Evolutionary conservation across 2,113 vertebrate species (phyloP).

Genomic region (Phylloscopus trochilus): DNA sequence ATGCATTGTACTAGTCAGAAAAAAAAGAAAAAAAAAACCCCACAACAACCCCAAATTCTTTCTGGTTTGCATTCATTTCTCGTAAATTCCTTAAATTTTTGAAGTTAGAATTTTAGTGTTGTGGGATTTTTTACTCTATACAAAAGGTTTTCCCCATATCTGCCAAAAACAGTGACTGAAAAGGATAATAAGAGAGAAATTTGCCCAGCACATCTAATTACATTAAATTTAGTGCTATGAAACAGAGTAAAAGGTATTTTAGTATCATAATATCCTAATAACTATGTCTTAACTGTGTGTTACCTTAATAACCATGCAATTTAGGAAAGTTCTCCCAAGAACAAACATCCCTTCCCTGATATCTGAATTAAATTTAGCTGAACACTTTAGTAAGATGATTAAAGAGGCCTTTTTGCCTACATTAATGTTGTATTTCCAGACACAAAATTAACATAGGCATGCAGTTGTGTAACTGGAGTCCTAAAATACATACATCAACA

Average conservation of each 20-base stretch:
- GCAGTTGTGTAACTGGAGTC: slow-evolving; percentile 33
- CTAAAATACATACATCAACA: slow-evolving; percentile 23
- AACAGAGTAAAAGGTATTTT: background rate
- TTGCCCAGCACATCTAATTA: background rate
- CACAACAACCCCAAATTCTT: background rate
- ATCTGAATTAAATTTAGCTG: background rate
- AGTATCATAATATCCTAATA: background rate
- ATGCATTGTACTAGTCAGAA: background rate
- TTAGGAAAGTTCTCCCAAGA: background rate
- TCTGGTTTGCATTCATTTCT: background rate
- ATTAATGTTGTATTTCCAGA: background rate
- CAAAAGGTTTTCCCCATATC: background rate
- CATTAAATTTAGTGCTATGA: background rate
- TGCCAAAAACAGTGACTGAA: background rate
- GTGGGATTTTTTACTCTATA: background rate
- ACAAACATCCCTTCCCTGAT: background rate
- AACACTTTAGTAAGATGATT: background rate
- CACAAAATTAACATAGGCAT: background rate
- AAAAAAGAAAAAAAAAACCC: background rate
- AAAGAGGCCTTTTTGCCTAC: background rate
- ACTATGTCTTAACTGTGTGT: background rate
- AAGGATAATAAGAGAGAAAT: background rate
- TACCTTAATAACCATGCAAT: background rate
- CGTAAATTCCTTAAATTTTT: background rate
- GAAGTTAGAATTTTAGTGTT: background rate